A percentile compares a stretch with the other conserved stretches of the same genome.
Conservation (phyloP, 2,797 vertebrate species). For the Cetoscarus ocellatus region DNA sequence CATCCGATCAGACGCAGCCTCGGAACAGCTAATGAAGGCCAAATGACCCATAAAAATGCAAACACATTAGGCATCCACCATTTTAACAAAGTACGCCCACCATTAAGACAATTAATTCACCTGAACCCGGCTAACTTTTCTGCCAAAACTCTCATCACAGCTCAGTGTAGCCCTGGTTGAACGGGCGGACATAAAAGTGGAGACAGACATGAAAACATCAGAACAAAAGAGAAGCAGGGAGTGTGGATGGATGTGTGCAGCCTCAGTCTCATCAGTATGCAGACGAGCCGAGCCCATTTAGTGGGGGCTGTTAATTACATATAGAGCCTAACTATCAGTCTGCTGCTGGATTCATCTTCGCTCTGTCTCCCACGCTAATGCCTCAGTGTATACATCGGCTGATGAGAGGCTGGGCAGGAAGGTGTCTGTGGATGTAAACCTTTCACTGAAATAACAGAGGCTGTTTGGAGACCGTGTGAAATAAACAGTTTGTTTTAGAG, state of each 20-base stretch:
- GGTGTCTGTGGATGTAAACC: slow-evolving; percentile 29
- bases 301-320: slow-evolving; percentile 76
- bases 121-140: background rate
- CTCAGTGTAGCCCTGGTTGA: background rate
- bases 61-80: no score
- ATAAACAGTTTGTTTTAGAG: background rate
- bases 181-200: background rate
- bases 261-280: slow-evolving; percentile 73
- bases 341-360: slow-evolving; percentile 69
- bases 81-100: background rate
- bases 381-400: slow-evolving; percentile 45
- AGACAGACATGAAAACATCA: slow-evolving; percentile 7
- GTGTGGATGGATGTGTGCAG: slow-evolving; percentile 27
- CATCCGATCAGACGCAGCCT: no score
- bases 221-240: slow-evolving; percentile 31
- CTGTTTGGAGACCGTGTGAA: slow-evolving; percentile 14
- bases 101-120: slow-evolving; percentile 4
- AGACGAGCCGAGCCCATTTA: slow-evolving; percentile 60
- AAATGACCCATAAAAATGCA: no score
- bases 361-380: slow-evolving; percentile 56
- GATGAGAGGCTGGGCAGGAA: slow-evolving; percentile 66
- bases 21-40: no score
- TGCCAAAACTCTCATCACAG: slow-evolving; percentile 16
- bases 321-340: slow-evolving; percentile 69
- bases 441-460: slow-evolving; percentile 24